Percentiles rank a stretch among this genome's conserved stretches.
These are phyloP conservation scores for Formica exsecta DNA, from an alignment of 1,140 invertebrate genomes.

Conservation along the genomic window DNA sequence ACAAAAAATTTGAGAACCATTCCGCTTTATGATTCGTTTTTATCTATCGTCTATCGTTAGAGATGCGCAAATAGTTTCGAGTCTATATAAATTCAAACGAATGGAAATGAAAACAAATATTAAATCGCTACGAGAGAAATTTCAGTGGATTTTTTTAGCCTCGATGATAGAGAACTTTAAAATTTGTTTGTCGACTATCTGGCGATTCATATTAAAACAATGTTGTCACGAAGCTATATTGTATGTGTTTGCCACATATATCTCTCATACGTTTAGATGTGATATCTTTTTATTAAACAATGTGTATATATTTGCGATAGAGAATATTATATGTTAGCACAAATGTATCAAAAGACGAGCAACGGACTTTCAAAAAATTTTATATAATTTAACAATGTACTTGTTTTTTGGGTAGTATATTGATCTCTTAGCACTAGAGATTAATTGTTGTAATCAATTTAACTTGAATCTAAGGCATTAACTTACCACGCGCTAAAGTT, in stretches of 20 bases:
- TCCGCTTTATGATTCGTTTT: constrained; percentile 12
- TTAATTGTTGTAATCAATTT: constrained; percentile 53
- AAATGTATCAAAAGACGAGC: not conserved
- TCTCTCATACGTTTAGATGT: not conserved
- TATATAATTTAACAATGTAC: constrained; percentile 32
- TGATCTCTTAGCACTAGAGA: constrained; percentile 29
- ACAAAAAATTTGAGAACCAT: constrained; percentile 49
- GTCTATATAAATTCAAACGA: not conserved
- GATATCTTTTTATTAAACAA: not conserved
- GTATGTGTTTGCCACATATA: not conserved
- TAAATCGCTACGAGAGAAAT: not conserved
- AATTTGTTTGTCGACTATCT: not conserved
- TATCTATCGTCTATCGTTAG: constrained; percentile 14
- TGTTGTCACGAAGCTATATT: not conserved
- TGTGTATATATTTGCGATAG: not conserved
- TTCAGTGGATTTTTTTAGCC: not conserved
- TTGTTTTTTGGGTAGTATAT: constrained; percentile 24
- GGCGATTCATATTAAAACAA: not conserved
- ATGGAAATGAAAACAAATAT: constrained; percentile 13
- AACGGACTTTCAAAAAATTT: not conserved
- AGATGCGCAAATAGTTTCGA: constrained; percentile 16
- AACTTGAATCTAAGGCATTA: constrained; percentile 32
- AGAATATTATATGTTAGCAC: not conserved
- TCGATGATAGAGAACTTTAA: not conserved
- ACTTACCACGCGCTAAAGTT: constrained; percentile 23